These are phyloP conservation scores for Subacronicta megacephala DNA, from an alignment of 2,888 invertebrate species.

Conservation along the genomic window DNA sequence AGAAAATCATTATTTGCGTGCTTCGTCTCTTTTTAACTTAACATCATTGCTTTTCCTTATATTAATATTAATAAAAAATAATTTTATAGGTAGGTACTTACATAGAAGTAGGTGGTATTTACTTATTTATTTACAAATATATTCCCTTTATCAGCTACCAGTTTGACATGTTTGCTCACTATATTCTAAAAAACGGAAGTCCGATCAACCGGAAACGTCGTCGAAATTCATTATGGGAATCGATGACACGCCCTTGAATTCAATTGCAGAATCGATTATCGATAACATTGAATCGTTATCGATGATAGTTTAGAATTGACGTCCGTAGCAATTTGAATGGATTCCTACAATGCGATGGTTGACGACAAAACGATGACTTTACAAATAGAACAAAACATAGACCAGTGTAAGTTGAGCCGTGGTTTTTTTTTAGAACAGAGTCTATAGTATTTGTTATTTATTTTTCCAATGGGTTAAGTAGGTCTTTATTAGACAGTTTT, in stretches of 20 bases:
- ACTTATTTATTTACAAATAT: too few species aligned
- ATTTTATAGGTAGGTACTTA: neutral
- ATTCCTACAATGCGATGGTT: slow-evolving; percentile 36
- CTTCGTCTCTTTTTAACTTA: too few species aligned
- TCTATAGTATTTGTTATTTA: neutral
- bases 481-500: neutral
- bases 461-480: neutral
- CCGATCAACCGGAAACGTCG: slow-evolving; percentile 51
- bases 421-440: slow-evolving; percentile 16
- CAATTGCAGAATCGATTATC: slow-evolving; percentile 53
- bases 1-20: slow-evolving; percentile 30
- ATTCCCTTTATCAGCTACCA: slow-evolving; percentile 31
- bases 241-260: slow-evolving; percentile 66
- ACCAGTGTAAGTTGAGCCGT: slow-evolving; percentile 14
- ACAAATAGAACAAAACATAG: slow-evolving; percentile 32
- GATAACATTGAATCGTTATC: slow-evolving; percentile 56
- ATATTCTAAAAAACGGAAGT: slow-evolving; percentile 57
- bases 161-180: slow-evolving; percentile 30
- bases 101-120: slow-evolving; percentile 23
- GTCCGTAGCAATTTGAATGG: slow-evolving; percentile 51
- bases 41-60: slow-evolving; percentile 25
- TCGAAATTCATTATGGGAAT: slow-evolving; percentile 63
- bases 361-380: slow-evolving; percentile 36
- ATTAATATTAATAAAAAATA: slow-evolving; percentile 17
- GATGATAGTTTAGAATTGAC: slow-evolving; percentile 50